These are phyloP conservation scores for Cheilosia impressa DNA, from an alignment of 2,888 invertebrate species.

Conservation along the genomic window DNA sequence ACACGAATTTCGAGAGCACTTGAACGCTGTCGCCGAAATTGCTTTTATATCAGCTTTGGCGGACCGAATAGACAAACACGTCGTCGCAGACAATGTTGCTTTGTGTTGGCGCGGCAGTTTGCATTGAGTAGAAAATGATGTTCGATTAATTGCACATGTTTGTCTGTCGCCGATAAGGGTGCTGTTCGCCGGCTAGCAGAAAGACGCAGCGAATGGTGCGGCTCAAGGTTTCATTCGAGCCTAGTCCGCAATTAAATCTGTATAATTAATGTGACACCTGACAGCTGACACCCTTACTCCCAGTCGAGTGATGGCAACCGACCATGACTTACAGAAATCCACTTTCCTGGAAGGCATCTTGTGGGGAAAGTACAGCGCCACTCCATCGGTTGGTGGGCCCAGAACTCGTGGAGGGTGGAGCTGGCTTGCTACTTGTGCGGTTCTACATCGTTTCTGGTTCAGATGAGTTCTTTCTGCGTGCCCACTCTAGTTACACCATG, in stretches of 20 bases:
- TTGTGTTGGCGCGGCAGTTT: slow-evolving; percentile 10
- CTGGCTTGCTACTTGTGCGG: background rate
- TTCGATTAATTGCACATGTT: slow-evolving; percentile 56
- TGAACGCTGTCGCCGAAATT: background rate
- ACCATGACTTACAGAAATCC: background rate
- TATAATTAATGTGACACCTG: no score
- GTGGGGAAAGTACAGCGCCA: background rate
- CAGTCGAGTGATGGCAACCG: no score
- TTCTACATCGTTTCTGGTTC: slow-evolving; percentile 1
- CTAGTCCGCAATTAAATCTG: no score
- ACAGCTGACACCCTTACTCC: no score
- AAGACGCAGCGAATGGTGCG: background rate
- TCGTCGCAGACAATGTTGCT: slow-evolving; percentile 1
- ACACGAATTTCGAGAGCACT: slow-evolving; percentile 9
- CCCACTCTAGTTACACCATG: slow-evolving; percentile 1
- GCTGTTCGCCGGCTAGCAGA: background rate
- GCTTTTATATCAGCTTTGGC: slow-evolving; percentile 52
- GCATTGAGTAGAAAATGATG: slow-evolving; percentile 60
- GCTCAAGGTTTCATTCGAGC: no score
- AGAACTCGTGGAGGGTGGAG: background rate
- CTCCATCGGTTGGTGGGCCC: no score
- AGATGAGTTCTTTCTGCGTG: background rate
- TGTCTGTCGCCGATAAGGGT: slow-evolving; percentile 32
- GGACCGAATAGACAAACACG: background rate
- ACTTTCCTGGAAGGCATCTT: background rate